phyloP scores from a whole-genome alignment of 2,113 vertebrate genomes.

The Entosphenus tridentatus region DNA sequence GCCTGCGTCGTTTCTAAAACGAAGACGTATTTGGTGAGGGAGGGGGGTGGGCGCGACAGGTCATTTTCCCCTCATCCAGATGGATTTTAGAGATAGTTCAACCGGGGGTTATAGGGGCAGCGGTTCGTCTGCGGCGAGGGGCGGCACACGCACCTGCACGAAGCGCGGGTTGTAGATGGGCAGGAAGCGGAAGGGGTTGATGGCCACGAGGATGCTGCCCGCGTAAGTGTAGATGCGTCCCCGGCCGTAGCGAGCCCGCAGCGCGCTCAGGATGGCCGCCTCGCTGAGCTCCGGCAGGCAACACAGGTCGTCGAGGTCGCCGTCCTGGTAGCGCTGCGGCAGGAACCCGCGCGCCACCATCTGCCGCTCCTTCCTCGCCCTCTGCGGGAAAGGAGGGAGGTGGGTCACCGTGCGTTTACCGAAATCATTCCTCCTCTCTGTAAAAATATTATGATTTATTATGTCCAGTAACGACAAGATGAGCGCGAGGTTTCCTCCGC shows the following conservation, averaged over 20 bases:
- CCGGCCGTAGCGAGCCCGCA: constrained; percentile 71
- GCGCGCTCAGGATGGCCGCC: constrained; percentile 77
- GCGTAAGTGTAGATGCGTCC: constrained; percentile 96
- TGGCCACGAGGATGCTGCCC: constrained; percentile 85
- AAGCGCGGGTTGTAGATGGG: constrained; percentile 98
- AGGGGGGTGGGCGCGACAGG: no score
- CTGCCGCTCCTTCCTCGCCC: constrained; percentile 19
- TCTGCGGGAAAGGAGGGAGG: background rate
- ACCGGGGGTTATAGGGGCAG: no score
- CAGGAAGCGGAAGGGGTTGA: constrained; percentile 93
- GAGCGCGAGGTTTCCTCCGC: no score
- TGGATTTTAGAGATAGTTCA: no score
- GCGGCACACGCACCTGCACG: constrained; percentile 35
- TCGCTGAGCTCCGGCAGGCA: constrained; percentile 66
- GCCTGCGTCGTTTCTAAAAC: no score
- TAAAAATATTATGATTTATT: no score
- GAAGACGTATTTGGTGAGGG: no score
- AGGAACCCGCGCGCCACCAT: constrained; percentile 79
- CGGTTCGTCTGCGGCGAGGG: no score
- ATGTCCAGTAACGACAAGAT: no score
- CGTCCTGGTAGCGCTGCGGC: constrained; percentile 48
- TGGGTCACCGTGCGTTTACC: no score
- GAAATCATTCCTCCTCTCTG: no score
- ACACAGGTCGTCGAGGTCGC: constrained; percentile 70
- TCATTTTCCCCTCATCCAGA: no score